Evolutionary conservation across 1,140 invertebrate genomes (phyloP).

Genomic region (Drosophila nebulosa): DNA sequence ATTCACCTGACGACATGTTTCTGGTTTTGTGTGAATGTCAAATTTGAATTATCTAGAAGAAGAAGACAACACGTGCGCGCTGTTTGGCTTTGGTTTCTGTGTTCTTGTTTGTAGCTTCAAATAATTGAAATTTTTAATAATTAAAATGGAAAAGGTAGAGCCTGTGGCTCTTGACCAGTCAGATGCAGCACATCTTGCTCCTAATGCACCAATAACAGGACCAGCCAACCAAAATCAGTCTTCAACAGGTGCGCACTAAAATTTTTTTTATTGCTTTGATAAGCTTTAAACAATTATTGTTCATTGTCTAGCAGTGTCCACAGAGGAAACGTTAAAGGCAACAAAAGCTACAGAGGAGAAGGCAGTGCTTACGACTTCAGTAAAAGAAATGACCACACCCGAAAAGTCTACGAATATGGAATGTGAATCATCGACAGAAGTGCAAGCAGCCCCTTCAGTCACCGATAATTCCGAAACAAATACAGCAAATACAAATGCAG

Average conservation of each 20-base stretch:
- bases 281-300: not conserved
- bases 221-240: not conserved
- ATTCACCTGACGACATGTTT: not conserved
- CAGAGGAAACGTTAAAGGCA: not conserved
- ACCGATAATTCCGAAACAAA: not conserved
- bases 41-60: not conserved
- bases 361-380: not conserved
- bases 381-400: not conserved
- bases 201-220: not conserved
- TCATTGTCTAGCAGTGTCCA: not conserved
- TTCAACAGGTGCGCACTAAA: not conserved
- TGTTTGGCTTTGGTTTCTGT: not conserved
- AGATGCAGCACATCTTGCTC: not conserved
- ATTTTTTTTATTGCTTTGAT: not conserved
- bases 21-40: not conserved
- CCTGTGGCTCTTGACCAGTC: not conserved
- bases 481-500: not conserved
- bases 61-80: slow-evolving; percentile 36
- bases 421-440: not conserved
- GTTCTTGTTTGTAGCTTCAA: not conserved
- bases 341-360: not conserved
- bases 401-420: slow-evolving; percentile 14
- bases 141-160: slow-evolving; percentile 17
- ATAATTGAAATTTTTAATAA: not conserved
- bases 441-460: not conserved